Conservation (phyloP, 2,888 invertebrate species). For the Athetis lepigone region DNA sequence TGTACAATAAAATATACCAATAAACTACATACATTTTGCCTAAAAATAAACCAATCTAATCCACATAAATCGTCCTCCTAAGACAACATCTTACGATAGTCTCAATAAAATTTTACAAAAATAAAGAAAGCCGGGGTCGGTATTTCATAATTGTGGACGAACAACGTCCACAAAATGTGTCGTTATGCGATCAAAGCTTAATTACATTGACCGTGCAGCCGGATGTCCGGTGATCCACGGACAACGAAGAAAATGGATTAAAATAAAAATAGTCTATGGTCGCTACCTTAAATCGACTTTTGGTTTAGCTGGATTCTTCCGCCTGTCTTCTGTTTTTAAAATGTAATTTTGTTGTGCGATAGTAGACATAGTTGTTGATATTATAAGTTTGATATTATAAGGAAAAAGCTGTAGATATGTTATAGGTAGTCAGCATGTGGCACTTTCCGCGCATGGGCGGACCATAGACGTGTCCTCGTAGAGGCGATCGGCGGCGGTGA, state of each 20-base stretch:
- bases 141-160: constrained; percentile 67
- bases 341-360: constrained; percentile 27
- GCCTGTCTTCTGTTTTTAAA: constrained; percentile 36
- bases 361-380: constrained; percentile 21
- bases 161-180: constrained; percentile 82
- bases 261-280: constrained; percentile 79
- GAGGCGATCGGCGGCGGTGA: too few relatives aligned
- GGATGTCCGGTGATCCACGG: constrained; percentile 84
- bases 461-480: too few relatives aligned
- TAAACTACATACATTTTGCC: too few relatives aligned
- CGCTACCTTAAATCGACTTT: constrained; percentile 69
- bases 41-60: constrained; percentile 9
- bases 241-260: constrained; percentile 85
- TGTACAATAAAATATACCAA: too few relatives aligned
- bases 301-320: constrained; percentile 48
- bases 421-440: too few relatives aligned
- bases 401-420: too few relatives aligned
- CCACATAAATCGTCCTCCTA: background rate
- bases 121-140: constrained; percentile 50
- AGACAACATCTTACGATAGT: constrained; percentile 16
- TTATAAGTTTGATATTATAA: too few relatives aligned
- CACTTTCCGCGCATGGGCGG: too few relatives aligned
- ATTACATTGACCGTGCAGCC: constrained; percentile 86
- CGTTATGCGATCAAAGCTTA: constrained; percentile 88
- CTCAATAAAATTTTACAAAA: constrained; percentile 48